These are phyloP conservation scores for Myotis davidii DNA, from an alignment of 2,113 vertebrate genomes.

Conservation along the genomic window DNA sequence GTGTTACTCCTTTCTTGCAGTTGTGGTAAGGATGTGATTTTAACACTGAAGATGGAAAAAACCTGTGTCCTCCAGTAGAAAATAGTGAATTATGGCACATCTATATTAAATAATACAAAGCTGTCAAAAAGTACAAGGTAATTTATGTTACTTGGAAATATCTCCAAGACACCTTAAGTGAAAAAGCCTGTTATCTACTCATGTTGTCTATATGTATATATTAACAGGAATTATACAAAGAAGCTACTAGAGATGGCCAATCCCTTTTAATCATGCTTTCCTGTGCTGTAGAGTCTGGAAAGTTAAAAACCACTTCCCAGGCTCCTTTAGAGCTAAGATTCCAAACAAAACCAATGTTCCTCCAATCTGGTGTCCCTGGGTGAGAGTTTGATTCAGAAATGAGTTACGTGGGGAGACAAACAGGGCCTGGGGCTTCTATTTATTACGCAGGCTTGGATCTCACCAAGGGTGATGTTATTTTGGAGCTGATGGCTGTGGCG, in stretches of 20 bases:
- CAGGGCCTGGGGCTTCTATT: neutral
- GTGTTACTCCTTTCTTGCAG: neutral
- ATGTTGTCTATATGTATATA: neutral
- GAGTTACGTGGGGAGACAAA: neutral
- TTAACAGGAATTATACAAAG: neutral
- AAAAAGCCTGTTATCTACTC: neutral
- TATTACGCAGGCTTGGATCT: neutral
- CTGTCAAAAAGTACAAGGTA: neutral
- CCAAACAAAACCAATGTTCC: neutral
- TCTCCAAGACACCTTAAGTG: neutral
- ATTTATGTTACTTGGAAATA: neutral
- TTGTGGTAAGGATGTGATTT: neutral
- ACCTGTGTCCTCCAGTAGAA: neutral
- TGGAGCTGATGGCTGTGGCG: neutral
- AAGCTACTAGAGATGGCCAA: neutral
- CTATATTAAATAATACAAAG: neutral
- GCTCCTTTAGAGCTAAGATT: neutral
- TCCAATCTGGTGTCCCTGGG: neutral
- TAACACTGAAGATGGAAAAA: neutral
- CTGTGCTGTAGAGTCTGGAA: neutral
- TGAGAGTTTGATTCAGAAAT: neutral
- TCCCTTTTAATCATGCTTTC: neutral
- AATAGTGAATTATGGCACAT: neutral
- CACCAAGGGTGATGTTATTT: neutral
- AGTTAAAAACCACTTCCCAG: neutral